These are phyloP conservation scores for rat (Rattus norvegicus) DNA, from an alignment of 2,113 vertebrate species.

Conservation along the genomic window GRCr8 NC_086023.1:149015001-149015500, in stretches of 20 bases:
- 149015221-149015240: neutral
- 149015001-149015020: neutral
- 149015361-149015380: neutral
- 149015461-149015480: neutral
- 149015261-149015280: neutral
- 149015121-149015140: neutral
- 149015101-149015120: neutral
- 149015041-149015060: fast-evolving
- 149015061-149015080: neutral
- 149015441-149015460: neutral
- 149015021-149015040: neutral
- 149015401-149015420: too few relatives aligned
- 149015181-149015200: constrained; percentile 56
- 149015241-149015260: neutral
- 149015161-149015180: constrained; percentile 28
- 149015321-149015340: constrained; percentile 2
- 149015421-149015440: neutral
- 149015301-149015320: constrained; percentile 61
- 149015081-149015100: too few relatives aligned
- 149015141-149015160: constrained; percentile 52
- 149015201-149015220: constrained; percentile 22
- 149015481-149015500: neutral
- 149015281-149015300: constrained; percentile 15
- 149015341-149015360: neutral
- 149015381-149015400: neutral